A percentile compares a stretch with the other conserved stretches of the same genome.
Conservation (phyloP, 1,140 invertebrate genomes). For the Brachionus sp. region DNA sequence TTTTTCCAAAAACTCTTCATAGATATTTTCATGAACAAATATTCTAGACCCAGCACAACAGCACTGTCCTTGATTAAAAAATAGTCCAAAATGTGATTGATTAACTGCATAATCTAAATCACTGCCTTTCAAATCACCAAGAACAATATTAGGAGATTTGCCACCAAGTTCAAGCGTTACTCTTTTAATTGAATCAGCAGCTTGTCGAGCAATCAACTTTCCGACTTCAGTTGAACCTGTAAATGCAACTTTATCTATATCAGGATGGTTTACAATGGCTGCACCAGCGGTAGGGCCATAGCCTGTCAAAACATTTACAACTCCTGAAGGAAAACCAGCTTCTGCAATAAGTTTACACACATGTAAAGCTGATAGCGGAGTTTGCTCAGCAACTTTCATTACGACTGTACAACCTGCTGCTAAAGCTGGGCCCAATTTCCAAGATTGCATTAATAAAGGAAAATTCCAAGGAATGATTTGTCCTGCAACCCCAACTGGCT, state of each 20-base stretch:
- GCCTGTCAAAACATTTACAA: slow-evolving; percentile 47
- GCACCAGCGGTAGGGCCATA: slow-evolving; percentile 55
- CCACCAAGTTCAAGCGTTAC: slow-evolving; percentile 82
- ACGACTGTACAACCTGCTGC: slow-evolving; percentile 81
- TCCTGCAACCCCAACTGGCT: slow-evolving; percentile 93
- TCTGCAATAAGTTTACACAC: slow-evolving; percentile 75
- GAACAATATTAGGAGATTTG: slow-evolving; percentile 80
- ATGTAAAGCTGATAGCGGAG: slow-evolving; percentile 79
- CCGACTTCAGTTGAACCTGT: slow-evolving; percentile 84
- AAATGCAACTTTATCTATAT: slow-evolving; percentile 68
- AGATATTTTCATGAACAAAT: slow-evolving; percentile 57
- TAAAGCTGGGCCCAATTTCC: slow-evolving; percentile 87
- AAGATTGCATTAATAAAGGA: slow-evolving; percentile 86
- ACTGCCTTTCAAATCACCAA: slow-evolving; percentile 67
- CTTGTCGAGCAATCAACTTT: slow-evolving; percentile 70
- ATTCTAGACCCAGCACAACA: slow-evolving; percentile 55
- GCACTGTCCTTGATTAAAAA: slow-evolving; percentile 68
- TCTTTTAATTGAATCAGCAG: slow-evolving; percentile 74
- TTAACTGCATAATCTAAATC: slow-evolving; percentile 69
- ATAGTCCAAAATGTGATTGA: slow-evolving; percentile 72
- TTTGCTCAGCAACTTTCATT: slow-evolving; percentile 89
- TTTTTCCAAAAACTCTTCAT: slow-evolving; percentile 56
- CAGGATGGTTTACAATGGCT: slow-evolving; percentile 52
- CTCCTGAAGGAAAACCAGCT: slow-evolving; percentile 56
- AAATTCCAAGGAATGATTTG: slow-evolving; percentile 82